Conservation (phyloP, 2,113 vertebrate genomes). For the Saimiri boliviensis region DNA sequence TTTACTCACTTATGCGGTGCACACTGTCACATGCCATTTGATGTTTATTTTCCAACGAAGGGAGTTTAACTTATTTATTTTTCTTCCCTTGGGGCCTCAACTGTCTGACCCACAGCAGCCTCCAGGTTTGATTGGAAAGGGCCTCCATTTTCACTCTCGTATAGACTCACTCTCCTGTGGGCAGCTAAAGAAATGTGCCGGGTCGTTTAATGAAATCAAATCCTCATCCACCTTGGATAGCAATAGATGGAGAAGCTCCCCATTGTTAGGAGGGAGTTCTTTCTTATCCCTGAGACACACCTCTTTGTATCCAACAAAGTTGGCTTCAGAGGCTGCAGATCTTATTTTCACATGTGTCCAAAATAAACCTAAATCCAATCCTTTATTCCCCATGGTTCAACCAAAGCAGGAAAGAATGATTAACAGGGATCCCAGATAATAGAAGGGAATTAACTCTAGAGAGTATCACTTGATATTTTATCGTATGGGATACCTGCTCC, state of each 20-base stretch:
- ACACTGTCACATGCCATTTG: slow-evolving; percentile 78
- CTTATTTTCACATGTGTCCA: neutral
- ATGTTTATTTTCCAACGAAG: slow-evolving; percentile 85
- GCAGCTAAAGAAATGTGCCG: neutral
- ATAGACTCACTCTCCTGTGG: neutral
- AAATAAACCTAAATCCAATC: neutral
- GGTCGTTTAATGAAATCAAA: neutral
- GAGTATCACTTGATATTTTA: neutral
- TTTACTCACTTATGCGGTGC: slow-evolving; percentile 78
- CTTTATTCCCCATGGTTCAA: neutral
- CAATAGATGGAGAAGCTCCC: neutral
- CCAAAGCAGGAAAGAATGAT: neutral
- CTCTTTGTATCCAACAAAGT: neutral
- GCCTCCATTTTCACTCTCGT: neutral
- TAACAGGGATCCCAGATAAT: neutral
- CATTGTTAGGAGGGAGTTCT: rapidly evolving
- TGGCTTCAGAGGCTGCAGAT: neutral
- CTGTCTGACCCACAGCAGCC: slow-evolving; percentile 69
- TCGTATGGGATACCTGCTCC: neutral
- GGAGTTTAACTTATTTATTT: slow-evolving; percentile 84
- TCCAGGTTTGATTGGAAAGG: slow-evolving; percentile 25
- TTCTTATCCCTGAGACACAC: neutral
- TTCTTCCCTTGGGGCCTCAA: slow-evolving; percentile 75
- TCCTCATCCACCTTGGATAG: neutral
- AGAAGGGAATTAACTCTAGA: neutral